phyloP scores from a whole-genome alignment of 2,113 vertebrate species.

The Hemicordylus capensis region DNA sequence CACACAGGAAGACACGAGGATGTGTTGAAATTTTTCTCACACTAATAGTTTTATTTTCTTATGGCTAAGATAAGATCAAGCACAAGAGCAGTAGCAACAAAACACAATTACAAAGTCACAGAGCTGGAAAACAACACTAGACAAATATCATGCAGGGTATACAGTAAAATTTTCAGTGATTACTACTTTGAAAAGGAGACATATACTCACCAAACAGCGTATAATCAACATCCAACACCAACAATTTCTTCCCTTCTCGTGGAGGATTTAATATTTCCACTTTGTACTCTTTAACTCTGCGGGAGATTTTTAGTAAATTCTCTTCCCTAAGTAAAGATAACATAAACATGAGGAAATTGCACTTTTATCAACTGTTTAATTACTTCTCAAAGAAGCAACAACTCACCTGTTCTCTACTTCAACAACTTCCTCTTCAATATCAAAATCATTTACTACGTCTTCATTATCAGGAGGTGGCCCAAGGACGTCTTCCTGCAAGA shows the following conservation, averaged over 20 bases:
- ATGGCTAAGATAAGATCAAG: too few relatives aligned
- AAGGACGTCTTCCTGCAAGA: slow-evolving; percentile 92
- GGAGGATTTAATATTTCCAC: slow-evolving; percentile 95
- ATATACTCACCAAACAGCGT: slow-evolving; percentile 92
- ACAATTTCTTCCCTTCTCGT: slow-evolving; percentile 92
- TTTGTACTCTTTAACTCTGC: slow-evolving; percentile 96
- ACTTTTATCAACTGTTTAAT: not conserved
- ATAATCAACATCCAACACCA: slow-evolving; percentile 97
- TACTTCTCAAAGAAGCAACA: slow-evolving; percentile 27
- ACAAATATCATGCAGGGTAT: not conserved
- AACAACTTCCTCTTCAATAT: slow-evolving; percentile 99
- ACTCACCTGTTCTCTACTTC: slow-evolving; percentile 96
- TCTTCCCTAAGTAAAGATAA: slow-evolving; percentile 85
- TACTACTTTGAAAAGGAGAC: not conserved
- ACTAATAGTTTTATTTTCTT: not conserved
- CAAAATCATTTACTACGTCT: slow-evolving; percentile 98
- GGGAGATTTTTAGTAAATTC: slow-evolving; percentile 95
- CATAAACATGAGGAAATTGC: slow-evolving; percentile 35
- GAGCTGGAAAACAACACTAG: not conserved
- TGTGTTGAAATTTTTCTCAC: not conserved
- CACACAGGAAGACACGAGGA: not conserved
- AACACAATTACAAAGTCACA: not conserved
- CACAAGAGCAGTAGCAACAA: not conserved
- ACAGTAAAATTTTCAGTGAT: not conserved
- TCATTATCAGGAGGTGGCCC: slow-evolving; percentile 98